Evolutionary conservation across 1,140 invertebrate genomes (phyloP), one percentile per base, ranked within the genome.

Genomic region (Brachystomella parvula): DNA sequence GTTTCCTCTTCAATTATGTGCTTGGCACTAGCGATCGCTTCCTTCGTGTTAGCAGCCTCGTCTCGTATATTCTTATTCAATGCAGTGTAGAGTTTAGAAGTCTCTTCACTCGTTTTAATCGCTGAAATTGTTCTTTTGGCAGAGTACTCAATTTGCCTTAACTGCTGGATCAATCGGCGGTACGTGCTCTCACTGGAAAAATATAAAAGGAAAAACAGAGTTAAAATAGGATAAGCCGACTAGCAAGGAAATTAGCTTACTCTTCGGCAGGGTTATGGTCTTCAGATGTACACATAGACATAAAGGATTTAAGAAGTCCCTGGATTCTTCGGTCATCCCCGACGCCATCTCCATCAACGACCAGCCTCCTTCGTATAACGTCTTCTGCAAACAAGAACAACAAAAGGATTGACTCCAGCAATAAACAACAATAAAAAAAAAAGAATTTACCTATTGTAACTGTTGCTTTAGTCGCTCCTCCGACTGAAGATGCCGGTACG

Each of bases 271-370:
- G 78, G 58, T 83, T 80, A 56, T 88, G 83, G 9, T 60, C 58
- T 57, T 89, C 85, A n/a, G 85, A 79, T 64, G 78, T 81, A 66
- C 84, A 87, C 91, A 91, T 96, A 78, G 93, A 93, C 24, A 92
- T 84, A 68, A 96, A 89, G 17, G 86, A 87, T 80, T 92, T 95
- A 21, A 96, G 77, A 2, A 96, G 77, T 58, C 88, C 84, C 75
- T 90, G 94, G 21, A 97, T 81, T 69, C 92, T 79, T 67, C 93
- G 83, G 77, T 97, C 94, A 79, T 98, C 94, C 49, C 93, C 94
- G 29, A 90, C 93, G 29, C 94, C 94, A 84, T 97, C 94, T 30
- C 94, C 94, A 79, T 97, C 94, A 75, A 96, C 94, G 12, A 96
- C 79, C 21, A 97, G 78, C 68, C 92, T 82, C 70, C 92, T 82